Percentiles rank a stretch among this genome's conserved stretches.
Conservation (phyloP, 2,113 vertebrate genomes). For the Mohoua ochrocephala region DNA sequence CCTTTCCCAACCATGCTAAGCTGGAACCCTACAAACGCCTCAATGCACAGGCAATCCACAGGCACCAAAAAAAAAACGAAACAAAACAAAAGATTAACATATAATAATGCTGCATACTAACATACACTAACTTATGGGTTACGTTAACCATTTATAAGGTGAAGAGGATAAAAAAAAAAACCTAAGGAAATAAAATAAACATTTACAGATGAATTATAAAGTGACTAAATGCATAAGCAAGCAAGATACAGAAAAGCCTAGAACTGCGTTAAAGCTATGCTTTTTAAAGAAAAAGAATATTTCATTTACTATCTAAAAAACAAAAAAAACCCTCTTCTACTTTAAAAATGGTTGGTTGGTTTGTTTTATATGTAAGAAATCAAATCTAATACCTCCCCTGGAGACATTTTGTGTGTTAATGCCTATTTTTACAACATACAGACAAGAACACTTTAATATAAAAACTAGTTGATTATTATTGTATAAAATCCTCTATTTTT, state of each 20-base stretch:
- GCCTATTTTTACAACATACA: slow-evolving; percentile 78
- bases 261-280: slow-evolving; percentile 69
- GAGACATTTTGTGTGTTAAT: slow-evolving; percentile 69
- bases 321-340: slow-evolving; percentile 76
- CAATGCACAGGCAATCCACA: slow-evolving; percentile 72
- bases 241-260: slow-evolving; percentile 77
- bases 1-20: slow-evolving; percentile 40
- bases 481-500: slow-evolving; percentile 70
- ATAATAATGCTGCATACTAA: slow-evolving; percentile 73
- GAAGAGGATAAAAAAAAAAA: slow-evolving; percentile 74
- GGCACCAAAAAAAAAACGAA: slow-evolving; percentile 51
- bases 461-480: slow-evolving; percentile 82
- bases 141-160: slow-evolving; percentile 73
- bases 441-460: slow-evolving; percentile 75
- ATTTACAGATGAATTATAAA: slow-evolving; percentile 80
- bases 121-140: slow-evolving; percentile 70
- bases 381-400: slow-evolving; percentile 74
- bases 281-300: slow-evolving; percentile 58
- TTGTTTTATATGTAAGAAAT: slow-evolving; percentile 71
- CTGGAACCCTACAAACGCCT: slow-evolving; percentile 64
- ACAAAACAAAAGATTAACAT: slow-evolving; percentile 70
- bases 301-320: slow-evolving; percentile 66
- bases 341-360: slow-evolving; percentile 74
- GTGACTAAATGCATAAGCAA: slow-evolving; percentile 90
- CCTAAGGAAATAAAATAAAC: slow-evolving; percentile 71